Percentiles rank a stretch among this genome's conserved stretches.
These are phyloP conservation scores for Odontesthes bonariensis DNA, from an alignment of 2,113 vertebrate genomes.

Conservation along the genomic window DNA sequence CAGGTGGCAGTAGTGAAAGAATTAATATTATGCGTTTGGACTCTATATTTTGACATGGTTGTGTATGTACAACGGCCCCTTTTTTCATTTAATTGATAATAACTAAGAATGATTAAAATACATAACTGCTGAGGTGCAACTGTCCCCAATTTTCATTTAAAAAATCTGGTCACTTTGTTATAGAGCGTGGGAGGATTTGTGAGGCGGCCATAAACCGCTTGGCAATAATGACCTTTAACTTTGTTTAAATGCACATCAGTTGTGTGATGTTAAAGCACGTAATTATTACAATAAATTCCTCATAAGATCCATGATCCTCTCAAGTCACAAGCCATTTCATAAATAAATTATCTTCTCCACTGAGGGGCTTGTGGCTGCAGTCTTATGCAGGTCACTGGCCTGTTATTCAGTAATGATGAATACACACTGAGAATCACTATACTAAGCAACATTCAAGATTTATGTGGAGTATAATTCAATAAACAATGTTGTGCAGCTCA, in stretches of 20 bases:
- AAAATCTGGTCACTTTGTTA: neutral
- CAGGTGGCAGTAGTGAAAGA: too few species aligned
- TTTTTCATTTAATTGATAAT: too few species aligned
- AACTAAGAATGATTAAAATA: too few species aligned
- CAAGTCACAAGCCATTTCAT: conserved; percentile 70
- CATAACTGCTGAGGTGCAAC: too few species aligned
- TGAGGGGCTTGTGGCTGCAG: conserved; percentile 45
- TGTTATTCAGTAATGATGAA: conserved; percentile 62
- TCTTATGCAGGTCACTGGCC: conserved; percentile 47
- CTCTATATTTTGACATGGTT: too few species aligned
- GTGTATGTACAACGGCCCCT: too few species aligned
- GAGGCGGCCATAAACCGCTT: conserved; percentile 32
- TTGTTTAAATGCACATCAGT: conserved; percentile 55
- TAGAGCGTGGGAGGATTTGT: conserved; percentile 10
- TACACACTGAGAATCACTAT: neutral
- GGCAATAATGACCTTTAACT: conserved; percentile 39
- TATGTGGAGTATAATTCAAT: too few species aligned
- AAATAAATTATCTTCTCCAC: conserved; percentile 69
- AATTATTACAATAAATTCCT: conserved; percentile 54
- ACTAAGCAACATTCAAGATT: too few species aligned
- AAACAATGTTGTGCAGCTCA: too few species aligned
- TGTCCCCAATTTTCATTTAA: too few species aligned
- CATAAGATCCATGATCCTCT: conserved; percentile 61
- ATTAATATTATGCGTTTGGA: too few species aligned
- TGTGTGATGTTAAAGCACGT: conserved; percentile 45